Percentiles rank a stretch among this genome's conserved stretches.
Evolutionary conservation across 2,113 vertebrate species (phyloP).

Genomic region (Ictidomys tridecemlineatus): DNA sequence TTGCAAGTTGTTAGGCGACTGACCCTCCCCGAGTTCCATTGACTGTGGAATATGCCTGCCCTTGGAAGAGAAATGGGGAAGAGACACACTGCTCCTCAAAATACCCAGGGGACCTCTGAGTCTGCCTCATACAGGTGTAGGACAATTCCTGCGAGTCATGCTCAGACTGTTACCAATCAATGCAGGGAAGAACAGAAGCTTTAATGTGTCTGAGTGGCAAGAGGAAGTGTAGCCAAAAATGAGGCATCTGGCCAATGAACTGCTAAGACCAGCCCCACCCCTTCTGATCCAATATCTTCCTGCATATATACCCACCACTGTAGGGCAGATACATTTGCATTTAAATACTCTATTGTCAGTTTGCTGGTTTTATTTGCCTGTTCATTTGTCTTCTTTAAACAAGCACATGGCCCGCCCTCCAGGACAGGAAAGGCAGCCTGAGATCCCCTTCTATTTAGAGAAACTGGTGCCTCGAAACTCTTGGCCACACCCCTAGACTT

Average conservation of each 20-base stretch:
- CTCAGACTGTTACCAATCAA: not conserved
- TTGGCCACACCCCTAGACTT: not conserved
- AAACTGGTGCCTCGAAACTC: not conserved
- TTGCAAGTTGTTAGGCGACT: not conserved
- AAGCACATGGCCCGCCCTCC: not conserved
- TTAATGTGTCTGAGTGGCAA: not conserved
- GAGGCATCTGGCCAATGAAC: not conserved
- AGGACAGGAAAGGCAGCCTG: not conserved
- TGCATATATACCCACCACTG: not conserved
- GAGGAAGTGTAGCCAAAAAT: not conserved
- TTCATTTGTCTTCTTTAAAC: constrained; percentile 38
- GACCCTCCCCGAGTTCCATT: not conserved
- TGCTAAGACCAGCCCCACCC: not conserved
- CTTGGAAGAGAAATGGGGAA: not conserved
- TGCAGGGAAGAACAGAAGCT: not conserved
- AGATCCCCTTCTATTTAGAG: not conserved
- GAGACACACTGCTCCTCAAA: not conserved
- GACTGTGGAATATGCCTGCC: too few species aligned
- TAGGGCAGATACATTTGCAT: constrained; percentile 32
- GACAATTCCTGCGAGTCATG: not conserved
- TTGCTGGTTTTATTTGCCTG: not conserved
- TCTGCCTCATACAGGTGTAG: fast-evolving
- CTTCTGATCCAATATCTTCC: not conserved
- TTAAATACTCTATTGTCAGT: constrained; percentile 44
- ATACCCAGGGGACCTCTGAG: not conserved